Percentiles rank a stretch among this genome's conserved stretches.
These are phyloP conservation scores for Felis chaus DNA, from an alignment of 2,113 vertebrate genomes.

Conservation along the genomic window DNA sequence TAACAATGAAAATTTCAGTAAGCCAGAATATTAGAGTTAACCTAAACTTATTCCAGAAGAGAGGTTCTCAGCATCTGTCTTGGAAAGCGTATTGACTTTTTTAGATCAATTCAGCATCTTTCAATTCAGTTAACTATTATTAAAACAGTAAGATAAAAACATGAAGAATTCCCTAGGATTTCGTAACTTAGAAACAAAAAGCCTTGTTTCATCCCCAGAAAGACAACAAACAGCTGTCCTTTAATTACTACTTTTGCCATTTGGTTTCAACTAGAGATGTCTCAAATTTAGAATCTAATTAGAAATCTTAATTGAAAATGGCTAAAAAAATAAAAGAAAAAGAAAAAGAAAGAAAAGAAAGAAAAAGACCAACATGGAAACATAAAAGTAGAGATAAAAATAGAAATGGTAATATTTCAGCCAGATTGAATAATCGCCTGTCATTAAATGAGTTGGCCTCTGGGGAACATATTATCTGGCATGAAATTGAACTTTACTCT, in stretches of 20 bases:
- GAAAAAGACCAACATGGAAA: neutral
- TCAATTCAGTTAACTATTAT: neutral
- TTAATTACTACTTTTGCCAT: neutral
- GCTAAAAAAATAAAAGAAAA: neutral
- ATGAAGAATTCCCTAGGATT: neutral
- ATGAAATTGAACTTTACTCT: neutral
- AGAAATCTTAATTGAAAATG: slow-evolving; percentile 63
- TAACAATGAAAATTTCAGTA: neutral
- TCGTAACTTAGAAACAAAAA: slow-evolving; percentile 42
- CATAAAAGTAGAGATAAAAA: neutral
- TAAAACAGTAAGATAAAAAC: neutral
- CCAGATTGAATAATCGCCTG: neutral
- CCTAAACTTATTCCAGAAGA: neutral
- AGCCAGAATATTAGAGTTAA: neutral
- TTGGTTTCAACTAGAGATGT: neutral
- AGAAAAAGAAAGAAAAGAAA: neutral
- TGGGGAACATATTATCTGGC: neutral
- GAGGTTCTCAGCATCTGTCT: neutral
- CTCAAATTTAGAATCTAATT: slow-evolving; percentile 61
- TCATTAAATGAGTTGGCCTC: neutral
- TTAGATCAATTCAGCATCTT: neutral
- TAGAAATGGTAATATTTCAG: neutral
- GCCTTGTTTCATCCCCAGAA: neutral
- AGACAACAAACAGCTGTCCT: neutral
- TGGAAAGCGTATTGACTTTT: neutral